Evolutionary conservation across 2,113 vertebrate genomes (phyloP).

Genomic region (Epinephelus moara): DNA sequence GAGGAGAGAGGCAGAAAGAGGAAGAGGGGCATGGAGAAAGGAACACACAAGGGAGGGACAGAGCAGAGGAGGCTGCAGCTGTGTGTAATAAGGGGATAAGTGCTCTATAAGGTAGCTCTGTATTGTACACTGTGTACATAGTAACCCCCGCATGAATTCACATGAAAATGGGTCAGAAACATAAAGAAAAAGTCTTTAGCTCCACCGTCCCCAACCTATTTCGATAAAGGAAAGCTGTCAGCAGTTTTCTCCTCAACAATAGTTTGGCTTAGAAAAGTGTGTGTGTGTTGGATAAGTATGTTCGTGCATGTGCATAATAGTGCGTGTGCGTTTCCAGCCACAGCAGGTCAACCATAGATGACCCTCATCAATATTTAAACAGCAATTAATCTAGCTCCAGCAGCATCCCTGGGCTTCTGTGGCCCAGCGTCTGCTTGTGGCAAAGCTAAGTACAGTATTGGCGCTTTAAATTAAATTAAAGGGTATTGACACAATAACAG

Average conservation of each 20-base stretch:
- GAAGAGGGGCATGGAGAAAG: neutral
- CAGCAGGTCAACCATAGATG: constrained; percentile 65
- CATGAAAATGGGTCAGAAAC: constrained; percentile 63
- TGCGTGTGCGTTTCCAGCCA: constrained; percentile 17
- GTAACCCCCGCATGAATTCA: constrained; percentile 43
- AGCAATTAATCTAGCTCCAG: constrained; percentile 70
- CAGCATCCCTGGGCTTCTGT: constrained; percentile 39
- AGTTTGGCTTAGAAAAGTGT: constrained; percentile 6
- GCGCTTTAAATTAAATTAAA: constrained; percentile 58
- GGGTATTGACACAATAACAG: constrained; percentile 32
- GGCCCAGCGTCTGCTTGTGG: constrained; percentile 37
- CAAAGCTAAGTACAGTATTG: constrained; percentile 43
- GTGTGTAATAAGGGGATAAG: neutral
- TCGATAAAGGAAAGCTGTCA: neutral
- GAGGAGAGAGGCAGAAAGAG: neutral
- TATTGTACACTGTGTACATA: neutral
- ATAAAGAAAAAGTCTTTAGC: constrained; percentile 17
- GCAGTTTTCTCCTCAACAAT: constrained; percentile 5
- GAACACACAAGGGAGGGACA: constrained; percentile 7
- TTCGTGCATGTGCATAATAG: neutral
- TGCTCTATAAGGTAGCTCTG: constrained; percentile 15
- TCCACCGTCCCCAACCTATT: neutral
- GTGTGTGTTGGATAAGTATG: neutral
- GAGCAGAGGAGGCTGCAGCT: constrained; percentile 39
- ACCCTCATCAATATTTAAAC: constrained; percentile 82